Evolutionary conservation across 2,113 vertebrate species (phyloP).

Genomic region (Larimichthys crocea): DNA sequence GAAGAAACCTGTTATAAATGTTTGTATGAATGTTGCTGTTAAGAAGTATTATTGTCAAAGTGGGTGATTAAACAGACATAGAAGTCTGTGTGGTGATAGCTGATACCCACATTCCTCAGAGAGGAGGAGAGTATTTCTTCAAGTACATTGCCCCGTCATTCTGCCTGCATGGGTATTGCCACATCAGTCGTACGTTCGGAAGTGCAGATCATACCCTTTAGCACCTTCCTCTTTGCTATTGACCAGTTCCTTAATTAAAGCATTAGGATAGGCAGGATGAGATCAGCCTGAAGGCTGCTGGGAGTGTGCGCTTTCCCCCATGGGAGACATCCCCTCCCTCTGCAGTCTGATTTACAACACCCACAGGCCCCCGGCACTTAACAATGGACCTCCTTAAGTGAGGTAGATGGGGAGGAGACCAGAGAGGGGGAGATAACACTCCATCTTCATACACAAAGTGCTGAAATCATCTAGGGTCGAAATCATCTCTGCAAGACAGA

Average conservation of each 20-base stretch:
- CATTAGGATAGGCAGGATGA: conserved; percentile 76
- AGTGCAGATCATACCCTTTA: conserved; percentile 66
- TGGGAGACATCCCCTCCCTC: conserved; percentile 81
- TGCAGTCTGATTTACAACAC: conserved; percentile 84
- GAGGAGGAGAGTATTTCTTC: conserved; percentile 24
- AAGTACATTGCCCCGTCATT: conserved; percentile 30
- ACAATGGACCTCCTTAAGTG: conserved; percentile 82
- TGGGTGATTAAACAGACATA: conserved; percentile 33
- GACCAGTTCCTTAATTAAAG: conserved; percentile 81
- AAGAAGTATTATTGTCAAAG: conserved; percentile 1
- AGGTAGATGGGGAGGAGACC: conserved; percentile 79
- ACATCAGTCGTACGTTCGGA: conserved; percentile 41
- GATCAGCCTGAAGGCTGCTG: conserved; percentile 78
- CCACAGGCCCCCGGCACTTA: conserved; percentile 83
- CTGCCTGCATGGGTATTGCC: conserved; percentile 40
- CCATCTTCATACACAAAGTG: conserved; percentile 79
- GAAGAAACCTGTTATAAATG: too few species aligned
- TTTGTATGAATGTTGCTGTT: conserved; percentile 24
- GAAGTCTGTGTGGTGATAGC: neutral
- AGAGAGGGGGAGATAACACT: conserved; percentile 77
- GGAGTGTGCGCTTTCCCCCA: conserved; percentile 76
- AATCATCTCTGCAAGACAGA: conserved; percentile 72
- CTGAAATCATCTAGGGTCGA: conserved; percentile 77
- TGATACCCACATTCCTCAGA: conserved; percentile 25
- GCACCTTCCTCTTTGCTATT: conserved; percentile 74